Evolutionary conservation across 2,888 invertebrate genomes (phyloP).

Genomic region (Parasteatoda lunata): DNA sequence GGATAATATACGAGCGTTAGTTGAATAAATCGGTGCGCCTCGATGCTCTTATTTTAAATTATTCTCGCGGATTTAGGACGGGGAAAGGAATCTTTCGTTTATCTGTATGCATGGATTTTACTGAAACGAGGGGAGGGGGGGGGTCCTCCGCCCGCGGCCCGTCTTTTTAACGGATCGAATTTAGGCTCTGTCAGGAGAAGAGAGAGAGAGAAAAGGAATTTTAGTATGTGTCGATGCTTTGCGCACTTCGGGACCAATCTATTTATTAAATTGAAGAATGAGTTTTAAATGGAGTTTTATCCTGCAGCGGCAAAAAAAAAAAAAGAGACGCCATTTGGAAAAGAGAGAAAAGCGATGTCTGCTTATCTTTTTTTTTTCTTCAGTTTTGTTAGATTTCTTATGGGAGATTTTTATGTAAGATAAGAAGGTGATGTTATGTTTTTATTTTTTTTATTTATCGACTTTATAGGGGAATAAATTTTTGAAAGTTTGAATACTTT

Average conservation of each 20-base stretch:
- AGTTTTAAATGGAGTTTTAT: constrained; percentile 32
- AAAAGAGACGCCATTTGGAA: not conserved
- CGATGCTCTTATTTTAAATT: constrained; percentile 63
- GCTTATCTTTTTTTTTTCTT: no score
- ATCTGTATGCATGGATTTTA: constrained; percentile 10
- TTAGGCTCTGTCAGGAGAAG: not conserved
- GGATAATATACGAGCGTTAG: constrained; percentile 47
- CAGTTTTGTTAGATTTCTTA: no score
- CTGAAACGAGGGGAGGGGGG: not conserved
- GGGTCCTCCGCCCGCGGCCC: not conserved
- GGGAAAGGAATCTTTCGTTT: not conserved
- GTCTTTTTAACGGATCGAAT: constrained; percentile 1
- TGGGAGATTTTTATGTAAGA: no score
- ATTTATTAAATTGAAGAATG: constrained; percentile 36
- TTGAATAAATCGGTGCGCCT: constrained; percentile 51
- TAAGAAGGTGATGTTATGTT: no score
- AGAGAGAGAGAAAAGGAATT: not conserved
- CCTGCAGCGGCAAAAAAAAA: not conserved
- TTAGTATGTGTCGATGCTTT: not conserved
- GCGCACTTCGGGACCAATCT: not conserved
- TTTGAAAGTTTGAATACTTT: no score
- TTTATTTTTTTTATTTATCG: no score
- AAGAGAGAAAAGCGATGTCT: not conserved
- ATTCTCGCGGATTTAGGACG: constrained; percentile 42
- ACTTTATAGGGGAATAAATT: no score